Conservation (phyloP, 2,113 vertebrate genomes). For the Ptyas mucosa region DNA sequence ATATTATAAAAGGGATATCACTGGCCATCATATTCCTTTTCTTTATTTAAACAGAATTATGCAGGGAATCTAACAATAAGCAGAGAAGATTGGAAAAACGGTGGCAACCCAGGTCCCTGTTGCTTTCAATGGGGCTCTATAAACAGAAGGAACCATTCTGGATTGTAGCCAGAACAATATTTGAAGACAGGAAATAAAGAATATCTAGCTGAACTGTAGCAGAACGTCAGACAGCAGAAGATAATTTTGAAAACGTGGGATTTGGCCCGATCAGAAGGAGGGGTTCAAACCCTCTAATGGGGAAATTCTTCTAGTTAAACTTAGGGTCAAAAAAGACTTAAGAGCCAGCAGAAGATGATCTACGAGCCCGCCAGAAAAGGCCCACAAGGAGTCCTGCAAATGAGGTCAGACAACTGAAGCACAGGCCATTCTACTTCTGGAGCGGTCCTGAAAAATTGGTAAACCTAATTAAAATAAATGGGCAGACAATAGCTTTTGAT, state of each 20-base stretch:
- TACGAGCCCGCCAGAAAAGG: not conserved
- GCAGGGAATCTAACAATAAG: not conserved
- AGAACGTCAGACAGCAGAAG: not conserved
- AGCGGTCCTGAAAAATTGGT: slow-evolving; percentile 7
- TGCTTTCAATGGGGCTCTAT: not conserved
- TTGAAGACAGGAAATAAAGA: not conserved
- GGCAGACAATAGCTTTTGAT: slow-evolving; percentile 3
- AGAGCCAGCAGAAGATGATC: not conserved
- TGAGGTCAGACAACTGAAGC: not conserved
- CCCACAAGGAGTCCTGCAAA: not conserved
- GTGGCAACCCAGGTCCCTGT: too few relatives aligned
- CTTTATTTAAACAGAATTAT: not conserved
- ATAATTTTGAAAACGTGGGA: slow-evolving; percentile 20
- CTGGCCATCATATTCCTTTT: not conserved
- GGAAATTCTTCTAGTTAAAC: slow-evolving; percentile 29
- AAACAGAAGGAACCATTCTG: not conserved
- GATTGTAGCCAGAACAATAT: not conserved
- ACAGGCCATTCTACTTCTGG: not conserved
- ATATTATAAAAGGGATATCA: not conserved
- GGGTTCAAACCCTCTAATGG: not conserved
- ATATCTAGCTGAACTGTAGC: not conserved
- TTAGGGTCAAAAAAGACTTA: slow-evolving; percentile 7
- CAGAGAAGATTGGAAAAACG: not conserved
- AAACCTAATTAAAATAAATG: slow-evolving; percentile 10
- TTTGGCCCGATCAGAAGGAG: slow-evolving; percentile 7